Evolutionary conservation across 2,888 invertebrate genomes (phyloP).

Genomic region (Phengaris alcon): DNA sequence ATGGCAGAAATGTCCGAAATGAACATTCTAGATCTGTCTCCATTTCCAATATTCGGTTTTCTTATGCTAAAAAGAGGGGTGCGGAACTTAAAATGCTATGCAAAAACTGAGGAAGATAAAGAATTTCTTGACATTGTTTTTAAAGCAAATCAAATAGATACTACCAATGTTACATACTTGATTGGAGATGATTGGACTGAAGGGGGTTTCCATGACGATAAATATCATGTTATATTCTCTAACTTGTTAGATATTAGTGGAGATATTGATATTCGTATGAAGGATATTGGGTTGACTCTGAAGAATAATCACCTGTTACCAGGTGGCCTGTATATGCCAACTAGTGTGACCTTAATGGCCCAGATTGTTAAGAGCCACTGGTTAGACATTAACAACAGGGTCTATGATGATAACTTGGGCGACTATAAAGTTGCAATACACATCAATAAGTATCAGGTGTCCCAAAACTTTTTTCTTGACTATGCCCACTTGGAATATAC

Average conservation of each 20-base stretch:
- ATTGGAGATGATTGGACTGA: constrained; percentile 54
- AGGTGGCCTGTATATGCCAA: constrained; percentile 76
- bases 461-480: constrained; percentile 76
- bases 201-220: constrained; percentile 49
- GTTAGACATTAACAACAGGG: constrained; percentile 77
- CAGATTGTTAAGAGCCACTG: constrained; percentile 81
- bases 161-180: constrained; percentile 59
- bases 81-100: constrained; percentile 66
- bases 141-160: constrained; percentile 59
- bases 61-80: constrained; percentile 74
- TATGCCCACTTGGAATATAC: constrained; percentile 61
- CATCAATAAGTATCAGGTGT: constrained; percentile 81
- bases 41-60: constrained; percentile 82
- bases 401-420: constrained; percentile 77
- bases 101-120: constrained; percentile 57
- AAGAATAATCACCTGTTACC: constrained; percentile 57
- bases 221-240: constrained; percentile 76
- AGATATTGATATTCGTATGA: constrained; percentile 68
- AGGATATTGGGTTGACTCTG: constrained; percentile 50
- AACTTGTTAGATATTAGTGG: constrained; percentile 79
- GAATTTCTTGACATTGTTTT: constrained; percentile 66
- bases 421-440: constrained; percentile 74
- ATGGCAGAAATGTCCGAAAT: constrained; percentile 55
- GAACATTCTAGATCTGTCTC: constrained; percentile 78
- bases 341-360: constrained; percentile 71